Evolutionary conservation across 2,888 invertebrate species (phyloP).

Genomic region (Phengaris alcon): DNA sequence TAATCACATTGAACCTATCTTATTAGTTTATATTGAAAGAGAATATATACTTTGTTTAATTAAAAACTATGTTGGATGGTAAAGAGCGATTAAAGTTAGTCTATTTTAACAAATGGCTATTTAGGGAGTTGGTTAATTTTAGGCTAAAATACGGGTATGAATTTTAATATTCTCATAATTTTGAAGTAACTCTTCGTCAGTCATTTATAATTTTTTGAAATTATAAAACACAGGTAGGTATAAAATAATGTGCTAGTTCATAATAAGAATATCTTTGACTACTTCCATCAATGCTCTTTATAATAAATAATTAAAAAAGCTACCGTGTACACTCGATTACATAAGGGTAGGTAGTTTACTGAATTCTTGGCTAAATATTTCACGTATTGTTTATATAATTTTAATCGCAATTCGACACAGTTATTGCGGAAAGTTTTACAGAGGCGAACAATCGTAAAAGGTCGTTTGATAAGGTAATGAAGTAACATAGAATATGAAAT

Average conservation of each 20-base stretch:
- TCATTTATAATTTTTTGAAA: neutral
- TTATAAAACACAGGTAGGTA: no score
- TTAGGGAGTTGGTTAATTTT: neutral
- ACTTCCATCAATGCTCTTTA: no score
- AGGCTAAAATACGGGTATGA: neutral
- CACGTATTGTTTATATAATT: slow-evolving; percentile 21
- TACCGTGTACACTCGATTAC: no score
- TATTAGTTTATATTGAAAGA: neutral
- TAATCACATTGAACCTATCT: no score
- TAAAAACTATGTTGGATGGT: neutral
- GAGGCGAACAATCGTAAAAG: slow-evolving; percentile 15
- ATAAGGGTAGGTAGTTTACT: neutral
- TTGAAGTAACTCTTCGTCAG: neutral
- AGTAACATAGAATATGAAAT: neutral
- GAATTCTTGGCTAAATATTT: slow-evolving; percentile 4
- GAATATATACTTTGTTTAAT: neutral
- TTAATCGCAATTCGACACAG: slow-evolving; percentile 13
- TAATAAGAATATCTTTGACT: no score
- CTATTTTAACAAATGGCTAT: neutral
- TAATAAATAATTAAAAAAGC: no score
- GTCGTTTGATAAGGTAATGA: slow-evolving; percentile 17
- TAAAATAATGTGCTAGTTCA: no score
- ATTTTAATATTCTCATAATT: neutral
- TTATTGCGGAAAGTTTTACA: slow-evolving; percentile 14
- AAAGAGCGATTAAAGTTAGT: neutral